A percentile compares a stretch with the other conserved stretches of the same genome.
Conservation (phyloP, 2,113 vertebrate species). For the Delphinapterus leucas region DNA sequence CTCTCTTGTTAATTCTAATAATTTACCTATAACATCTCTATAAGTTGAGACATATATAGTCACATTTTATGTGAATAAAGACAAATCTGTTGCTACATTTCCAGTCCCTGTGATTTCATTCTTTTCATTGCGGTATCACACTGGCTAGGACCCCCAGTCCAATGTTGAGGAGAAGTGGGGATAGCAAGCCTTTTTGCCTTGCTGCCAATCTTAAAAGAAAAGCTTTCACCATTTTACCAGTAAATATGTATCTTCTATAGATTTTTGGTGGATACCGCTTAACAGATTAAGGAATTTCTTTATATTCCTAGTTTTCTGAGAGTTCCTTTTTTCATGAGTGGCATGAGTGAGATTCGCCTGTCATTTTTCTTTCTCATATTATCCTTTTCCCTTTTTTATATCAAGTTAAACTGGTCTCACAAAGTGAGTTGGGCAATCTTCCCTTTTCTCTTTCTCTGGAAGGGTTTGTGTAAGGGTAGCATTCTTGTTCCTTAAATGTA, state of each 20-base stretch:
- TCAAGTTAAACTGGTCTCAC: neutral
- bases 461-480: neutral
- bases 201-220: neutral
- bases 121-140: neutral
- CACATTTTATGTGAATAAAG: neutral
- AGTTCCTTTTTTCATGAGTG: neutral
- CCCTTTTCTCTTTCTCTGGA: neutral
- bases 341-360: neutral
- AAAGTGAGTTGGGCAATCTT: too few species aligned
- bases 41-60: rapidly evolving
- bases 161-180: rapidly evolving
- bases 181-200: rapidly evolving
- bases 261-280: neutral
- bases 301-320: neutral
- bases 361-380: neutral
- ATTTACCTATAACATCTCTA: neutral
- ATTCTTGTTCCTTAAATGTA: neutral
- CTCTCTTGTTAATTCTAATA: neutral
- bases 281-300: neutral
- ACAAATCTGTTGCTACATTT: neutral
- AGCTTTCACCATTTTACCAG: neutral
- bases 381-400: neutral
- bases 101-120: too few species aligned
- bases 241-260: neutral
- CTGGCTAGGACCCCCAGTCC: too few species aligned